Conservation (phyloP, 2,113 vertebrate genomes). For the Emydocephalus ijimae region DNA sequence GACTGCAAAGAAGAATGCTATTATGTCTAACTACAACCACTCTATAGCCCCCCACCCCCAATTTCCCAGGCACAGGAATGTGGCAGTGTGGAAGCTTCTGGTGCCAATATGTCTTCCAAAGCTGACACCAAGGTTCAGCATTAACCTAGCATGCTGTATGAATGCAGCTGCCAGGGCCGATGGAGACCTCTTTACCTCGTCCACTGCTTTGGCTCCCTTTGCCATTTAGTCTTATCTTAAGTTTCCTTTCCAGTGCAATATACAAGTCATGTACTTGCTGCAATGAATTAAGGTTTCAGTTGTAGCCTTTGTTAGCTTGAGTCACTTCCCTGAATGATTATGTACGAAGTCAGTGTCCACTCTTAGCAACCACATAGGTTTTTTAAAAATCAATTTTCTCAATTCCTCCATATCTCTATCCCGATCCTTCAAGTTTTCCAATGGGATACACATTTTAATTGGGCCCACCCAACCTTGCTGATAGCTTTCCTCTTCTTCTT, state of each 20-base stretch:
- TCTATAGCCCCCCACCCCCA: no score
- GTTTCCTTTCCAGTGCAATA: background rate
- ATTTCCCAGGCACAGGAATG: no score
- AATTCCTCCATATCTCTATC: background rate
- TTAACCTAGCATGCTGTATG: background rate
- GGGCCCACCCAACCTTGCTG: background rate
- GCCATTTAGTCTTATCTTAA: background rate
- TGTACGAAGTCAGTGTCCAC: background rate
- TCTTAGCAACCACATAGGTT: background rate
- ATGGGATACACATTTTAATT: background rate
- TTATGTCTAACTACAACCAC: no score
- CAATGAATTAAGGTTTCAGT: background rate
- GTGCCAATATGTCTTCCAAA: no score
- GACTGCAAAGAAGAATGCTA: no score
- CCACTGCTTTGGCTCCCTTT: background rate
- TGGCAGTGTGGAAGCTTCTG: no score
- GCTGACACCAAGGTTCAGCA: background rate
- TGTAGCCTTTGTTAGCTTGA: background rate
- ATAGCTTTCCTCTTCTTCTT: background rate
- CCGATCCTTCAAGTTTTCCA: background rate
- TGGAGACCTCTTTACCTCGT: background rate
- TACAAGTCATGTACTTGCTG: background rate
- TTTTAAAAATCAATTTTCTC: background rate
- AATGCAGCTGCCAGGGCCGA: background rate
- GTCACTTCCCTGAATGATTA: background rate